These are phyloP conservation scores for Eupithecia centaureata DNA, from an alignment of 2,888 invertebrate genomes.

Conservation along the genomic window DNA sequence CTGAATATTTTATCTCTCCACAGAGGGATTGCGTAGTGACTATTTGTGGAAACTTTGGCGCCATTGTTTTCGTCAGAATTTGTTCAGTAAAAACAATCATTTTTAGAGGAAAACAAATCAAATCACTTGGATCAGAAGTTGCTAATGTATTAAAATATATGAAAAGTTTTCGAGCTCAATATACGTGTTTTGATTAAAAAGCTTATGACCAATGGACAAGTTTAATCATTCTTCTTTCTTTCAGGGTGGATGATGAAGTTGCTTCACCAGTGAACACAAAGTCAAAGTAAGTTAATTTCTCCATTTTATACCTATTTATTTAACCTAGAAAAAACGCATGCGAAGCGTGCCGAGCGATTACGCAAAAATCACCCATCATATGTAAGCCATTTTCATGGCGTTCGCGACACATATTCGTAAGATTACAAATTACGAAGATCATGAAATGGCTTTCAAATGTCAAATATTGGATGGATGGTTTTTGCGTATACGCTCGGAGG, in stretches of 20 bases:
- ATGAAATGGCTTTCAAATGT: no score
- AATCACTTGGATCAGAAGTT: background rate
- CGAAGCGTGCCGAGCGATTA: background rate
- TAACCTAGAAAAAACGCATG: no score
- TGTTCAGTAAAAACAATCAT: slow-evolving; percentile 18
- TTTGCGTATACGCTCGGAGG: no score
- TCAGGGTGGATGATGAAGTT: slow-evolving; percentile 77
- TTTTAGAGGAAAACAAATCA: slow-evolving; percentile 13
- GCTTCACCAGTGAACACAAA: slow-evolving; percentile 70
- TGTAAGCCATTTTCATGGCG: no score
- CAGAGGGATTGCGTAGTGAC: slow-evolving; percentile 12
- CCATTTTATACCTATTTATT: no score
- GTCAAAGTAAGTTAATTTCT: slow-evolving; percentile 64
- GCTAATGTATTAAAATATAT: background rate
- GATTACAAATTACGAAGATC: no score
- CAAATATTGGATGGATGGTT: no score
- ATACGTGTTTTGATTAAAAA: background rate
- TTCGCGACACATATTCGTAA: no score
- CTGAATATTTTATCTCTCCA: slow-evolving; percentile 23
- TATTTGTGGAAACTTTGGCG: slow-evolving; percentile 7
- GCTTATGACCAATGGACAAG: no score
- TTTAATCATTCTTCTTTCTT: slow-evolving; percentile 50
- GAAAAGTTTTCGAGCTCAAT: background rate
- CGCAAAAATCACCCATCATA: no score
- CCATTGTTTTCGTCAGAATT: slow-evolving; percentile 22